Base-by-base conservation (phyloP, 2,797 vertebrate species). In the Typhlichthys eigenmanni region DNA sequence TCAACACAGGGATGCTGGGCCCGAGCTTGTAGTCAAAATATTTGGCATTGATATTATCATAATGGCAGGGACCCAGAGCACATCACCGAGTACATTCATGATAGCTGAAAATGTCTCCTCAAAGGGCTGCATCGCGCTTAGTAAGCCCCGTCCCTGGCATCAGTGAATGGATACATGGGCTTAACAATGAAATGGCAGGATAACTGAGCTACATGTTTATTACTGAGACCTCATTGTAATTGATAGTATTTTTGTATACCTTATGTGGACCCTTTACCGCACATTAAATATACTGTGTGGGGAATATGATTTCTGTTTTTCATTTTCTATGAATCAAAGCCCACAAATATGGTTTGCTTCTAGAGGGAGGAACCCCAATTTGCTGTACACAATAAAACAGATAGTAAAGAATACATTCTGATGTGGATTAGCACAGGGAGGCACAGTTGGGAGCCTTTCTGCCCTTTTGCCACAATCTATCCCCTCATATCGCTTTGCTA, bases 21-120 rank as follows among this genome's bases (percentile, higher is more conserved):
- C 17, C 17, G 17, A 17, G 17, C 17, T 17, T 17, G 17, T 17
- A 1, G 17, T 17, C 17, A 17, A 17, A 1, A 17, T 17, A 17
- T 17, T 17, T 17, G 17, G 17, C 17, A 17, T 17, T 17, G 17
- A 17, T 17, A 17, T 17, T 17, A 17, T 17, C 17, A 17, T 17
- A 17, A 17, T 17, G 1, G 17, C 17, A 17, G 17, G 17, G 17
- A 17, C 17, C 17, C 17, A 17, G 17, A 17, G 17, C 17, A 17
- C 17, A 17, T 17, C 17, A 17, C 17, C 17, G 17, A 17, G 17
- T 1, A 17, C 17, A 17, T 17, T 17, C 17, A 17, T 82, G 79
- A 87, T 88, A 71, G 75, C 71, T 71, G 75, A 67, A 85, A 80
- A 68, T 66, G 58, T 77, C 60, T 81, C 62, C 69, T 80, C 71